Conservation (phyloP, 2,888 invertebrate genomes). For the Cephus spinipes region DNA sequence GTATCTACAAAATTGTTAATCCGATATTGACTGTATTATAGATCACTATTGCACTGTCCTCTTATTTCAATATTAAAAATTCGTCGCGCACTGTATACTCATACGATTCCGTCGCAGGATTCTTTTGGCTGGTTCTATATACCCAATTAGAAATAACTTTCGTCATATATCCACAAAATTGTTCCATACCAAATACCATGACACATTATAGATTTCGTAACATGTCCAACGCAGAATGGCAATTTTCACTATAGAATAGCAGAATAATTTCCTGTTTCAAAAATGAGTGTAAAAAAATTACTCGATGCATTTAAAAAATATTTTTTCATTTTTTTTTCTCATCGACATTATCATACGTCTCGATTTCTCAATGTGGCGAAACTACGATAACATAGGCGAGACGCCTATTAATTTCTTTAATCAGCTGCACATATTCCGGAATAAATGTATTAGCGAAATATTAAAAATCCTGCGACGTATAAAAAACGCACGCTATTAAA, state of each 20-base stretch:
- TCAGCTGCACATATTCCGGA: background rate
- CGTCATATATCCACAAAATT: background rate
- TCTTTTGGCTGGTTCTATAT: background rate
- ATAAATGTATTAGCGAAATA: background rate
- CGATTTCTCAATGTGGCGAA: background rate
- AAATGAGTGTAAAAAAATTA: background rate
- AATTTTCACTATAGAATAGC: background rate
- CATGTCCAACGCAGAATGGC: background rate
- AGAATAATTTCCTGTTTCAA: background rate
- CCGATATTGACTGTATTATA: background rate
- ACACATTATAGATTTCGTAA: background rate
- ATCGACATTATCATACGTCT: background rate
- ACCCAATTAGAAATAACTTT: background rate
- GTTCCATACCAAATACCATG: background rate
- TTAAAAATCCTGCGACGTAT: background rate
- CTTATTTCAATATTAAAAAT: slow-evolving; percentile 12
- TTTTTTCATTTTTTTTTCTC: background rate
- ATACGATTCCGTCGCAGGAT: background rate
- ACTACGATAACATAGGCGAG: background rate
- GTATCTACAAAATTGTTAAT: background rate
- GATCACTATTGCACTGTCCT: slow-evolving; percentile 32
- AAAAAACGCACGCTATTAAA: too few species aligned
- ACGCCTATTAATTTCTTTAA: background rate
- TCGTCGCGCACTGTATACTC: background rate
- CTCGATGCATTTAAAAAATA: background rate